Conservation (phyloP, 2,888 invertebrate genomes). For the Hypomecis atomaria region DNA sequence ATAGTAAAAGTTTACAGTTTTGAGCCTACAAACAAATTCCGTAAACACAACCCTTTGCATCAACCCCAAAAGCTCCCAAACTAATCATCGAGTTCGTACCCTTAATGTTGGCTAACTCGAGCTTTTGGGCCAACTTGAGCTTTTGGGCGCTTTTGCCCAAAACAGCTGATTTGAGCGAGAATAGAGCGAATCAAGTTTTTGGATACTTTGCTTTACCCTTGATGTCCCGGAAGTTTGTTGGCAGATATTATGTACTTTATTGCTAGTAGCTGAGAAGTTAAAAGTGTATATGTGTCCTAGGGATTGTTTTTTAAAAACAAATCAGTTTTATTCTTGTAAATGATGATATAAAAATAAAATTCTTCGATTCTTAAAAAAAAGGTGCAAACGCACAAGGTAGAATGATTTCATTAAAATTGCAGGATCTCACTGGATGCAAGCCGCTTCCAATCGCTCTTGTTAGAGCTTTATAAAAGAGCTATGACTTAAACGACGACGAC, state of each 20-base stretch:
- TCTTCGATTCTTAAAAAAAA: neutral
- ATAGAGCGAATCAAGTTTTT: conserved; percentile 15
- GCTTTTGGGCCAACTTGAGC: conserved; percentile 30
- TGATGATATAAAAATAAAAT: too few relatives aligned
- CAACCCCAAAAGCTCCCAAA: conserved; percentile 35
- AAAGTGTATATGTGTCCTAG: neutral
- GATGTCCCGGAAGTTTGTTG: neutral
- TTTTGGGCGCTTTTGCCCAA: conserved; percentile 12
- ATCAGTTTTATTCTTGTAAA: too few relatives aligned
- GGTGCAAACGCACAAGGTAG: too few relatives aligned
- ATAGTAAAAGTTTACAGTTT: conserved; percentile 45
- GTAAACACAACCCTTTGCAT: conserved; percentile 43
- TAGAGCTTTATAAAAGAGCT: too few relatives aligned
- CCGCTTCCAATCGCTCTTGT: too few relatives aligned
- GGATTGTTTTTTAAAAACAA: too few relatives aligned
- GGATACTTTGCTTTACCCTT: conserved; percentile 27
- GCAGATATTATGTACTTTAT: neutral
- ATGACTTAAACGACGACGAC: too few relatives aligned
- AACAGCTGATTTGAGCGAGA: conserved; percentile 22
- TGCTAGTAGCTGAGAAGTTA: neutral
- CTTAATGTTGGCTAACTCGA: conserved; percentile 40
- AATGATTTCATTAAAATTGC: too few relatives aligned
- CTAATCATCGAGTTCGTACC: conserved; percentile 43
- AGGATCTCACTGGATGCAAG: too few relatives aligned
- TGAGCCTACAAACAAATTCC: conserved; percentile 41